Evolutionary conservation across 2,797 vertebrate species (phyloP).

Genomic region (Melanotaenia parkinsoni): DNA sequence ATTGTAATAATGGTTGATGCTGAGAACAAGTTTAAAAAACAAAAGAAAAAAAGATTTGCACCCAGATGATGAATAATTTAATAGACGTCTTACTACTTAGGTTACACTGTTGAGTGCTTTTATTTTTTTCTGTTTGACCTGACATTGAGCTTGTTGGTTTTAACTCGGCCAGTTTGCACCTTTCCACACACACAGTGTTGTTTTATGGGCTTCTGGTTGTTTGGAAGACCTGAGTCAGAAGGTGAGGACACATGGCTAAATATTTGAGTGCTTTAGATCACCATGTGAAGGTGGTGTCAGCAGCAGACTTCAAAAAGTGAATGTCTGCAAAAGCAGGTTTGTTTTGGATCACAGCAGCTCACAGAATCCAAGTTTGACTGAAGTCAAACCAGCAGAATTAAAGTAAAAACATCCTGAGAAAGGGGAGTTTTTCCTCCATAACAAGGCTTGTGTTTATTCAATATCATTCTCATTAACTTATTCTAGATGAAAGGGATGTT

Average conservation of each 20-base stretch:
- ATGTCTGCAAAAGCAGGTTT: conserved; percentile 53
- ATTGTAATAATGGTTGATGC: background rate
- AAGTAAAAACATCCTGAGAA: conserved; percentile 36
- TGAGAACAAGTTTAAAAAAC: background rate
- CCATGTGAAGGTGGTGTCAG: conserved; percentile 18
- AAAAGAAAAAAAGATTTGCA: background rate
- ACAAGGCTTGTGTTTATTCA: conserved; percentile 18
- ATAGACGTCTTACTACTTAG: background rate
- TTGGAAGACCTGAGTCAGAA: conserved; percentile 4
- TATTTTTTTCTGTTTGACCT: conserved; percentile 14
- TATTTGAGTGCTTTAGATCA: conserved; percentile 27
- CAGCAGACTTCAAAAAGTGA: conserved; percentile 52
- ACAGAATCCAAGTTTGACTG: background rate
- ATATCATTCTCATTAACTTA: conserved; percentile 4
- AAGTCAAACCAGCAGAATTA: conserved; percentile 24
- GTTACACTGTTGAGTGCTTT: background rate
- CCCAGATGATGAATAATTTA: background rate
- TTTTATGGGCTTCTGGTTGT: conserved; percentile 41
- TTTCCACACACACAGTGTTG: conserved; percentile 26
- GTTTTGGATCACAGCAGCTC: conserved; percentile 48
- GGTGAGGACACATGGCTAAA: conserved; percentile 24
- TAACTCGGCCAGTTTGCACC: background rate
- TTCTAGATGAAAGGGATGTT: conserved; percentile 8
- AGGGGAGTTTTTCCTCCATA: background rate
- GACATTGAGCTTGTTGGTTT: background rate